These are phyloP conservation scores for Netelia fuscicornis DNA, from an alignment of 2,888 invertebrate genomes.

Conservation along the genomic window DNA sequence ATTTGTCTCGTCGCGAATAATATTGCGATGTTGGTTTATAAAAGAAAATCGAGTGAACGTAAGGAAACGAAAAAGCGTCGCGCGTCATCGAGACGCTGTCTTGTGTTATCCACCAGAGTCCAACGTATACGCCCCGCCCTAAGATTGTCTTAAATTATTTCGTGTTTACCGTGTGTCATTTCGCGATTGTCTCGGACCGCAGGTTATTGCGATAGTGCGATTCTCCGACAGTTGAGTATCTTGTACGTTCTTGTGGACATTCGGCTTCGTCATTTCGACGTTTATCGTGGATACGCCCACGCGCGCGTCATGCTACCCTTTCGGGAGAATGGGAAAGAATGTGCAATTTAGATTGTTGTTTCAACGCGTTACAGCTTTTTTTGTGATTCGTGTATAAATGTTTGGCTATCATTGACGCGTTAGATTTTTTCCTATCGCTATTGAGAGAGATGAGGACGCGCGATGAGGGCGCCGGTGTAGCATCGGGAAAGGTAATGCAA, in stretches of 20 bases:
- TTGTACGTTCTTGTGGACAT: background rate
- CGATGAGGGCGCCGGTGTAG: constrained; percentile 25
- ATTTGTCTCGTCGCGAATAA: background rate
- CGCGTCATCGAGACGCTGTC: constrained; percentile 78
- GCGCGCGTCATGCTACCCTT: constrained; percentile 37
- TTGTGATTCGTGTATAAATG: background rate
- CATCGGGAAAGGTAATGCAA: constrained; percentile 23
- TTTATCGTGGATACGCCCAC: constrained; percentile 52
- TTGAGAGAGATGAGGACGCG: constrained; percentile 2
- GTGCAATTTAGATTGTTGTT: background rate
- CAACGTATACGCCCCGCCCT: constrained; percentile 81
- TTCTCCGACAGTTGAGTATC: background rate
- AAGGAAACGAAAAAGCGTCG: constrained; percentile 66
- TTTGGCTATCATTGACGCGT: background rate
- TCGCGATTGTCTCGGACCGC: background rate
- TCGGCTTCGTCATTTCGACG: constrained; percentile 2
- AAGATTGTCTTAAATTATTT: constrained; percentile 40
- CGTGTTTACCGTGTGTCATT: constrained; percentile 3
- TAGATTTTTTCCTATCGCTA: background rate
- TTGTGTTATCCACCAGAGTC: constrained; percentile 68
- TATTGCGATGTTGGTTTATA: background rate
- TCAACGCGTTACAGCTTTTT: background rate
- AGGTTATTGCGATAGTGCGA: background rate
- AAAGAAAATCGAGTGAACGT: constrained; percentile 45
- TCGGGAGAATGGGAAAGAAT: constrained; percentile 22